Evolutionary conservation across 1,140 invertebrate species (phyloP).

Genomic region (Drosophila sp.): DNA sequence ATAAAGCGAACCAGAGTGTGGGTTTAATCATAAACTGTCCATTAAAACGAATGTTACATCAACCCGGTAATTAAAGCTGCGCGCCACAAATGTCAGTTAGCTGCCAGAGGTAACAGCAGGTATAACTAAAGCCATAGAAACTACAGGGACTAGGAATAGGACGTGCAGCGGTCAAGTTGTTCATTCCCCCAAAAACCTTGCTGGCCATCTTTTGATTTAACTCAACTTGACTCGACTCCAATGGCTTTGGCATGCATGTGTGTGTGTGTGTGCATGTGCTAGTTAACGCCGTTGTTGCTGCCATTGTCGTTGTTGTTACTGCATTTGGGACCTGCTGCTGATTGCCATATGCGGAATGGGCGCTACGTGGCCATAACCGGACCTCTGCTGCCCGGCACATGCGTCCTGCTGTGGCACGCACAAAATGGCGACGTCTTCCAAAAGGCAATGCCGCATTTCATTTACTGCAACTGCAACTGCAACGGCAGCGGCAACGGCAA

Average conservation of each 20-base stretch:
- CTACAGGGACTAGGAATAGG: slow-evolving; percentile 15
- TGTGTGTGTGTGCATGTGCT: slow-evolving; percentile 36
- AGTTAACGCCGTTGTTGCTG: slow-evolving; percentile 66
- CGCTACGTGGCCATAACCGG: slow-evolving; percentile 71
- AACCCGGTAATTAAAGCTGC: slow-evolving; percentile 74
- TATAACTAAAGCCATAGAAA: slow-evolving; percentile 10
- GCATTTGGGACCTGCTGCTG: slow-evolving; percentile 35
- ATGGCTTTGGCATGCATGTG: slow-evolving; percentile 10
- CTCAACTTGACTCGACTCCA: slow-evolving; percentile 1
- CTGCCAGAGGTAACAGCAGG: slow-evolving; percentile 33
- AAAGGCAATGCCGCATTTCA: slow-evolving; percentile 65
- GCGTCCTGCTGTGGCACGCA: slow-evolving; percentile 53
- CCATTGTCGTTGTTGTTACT: background rate
- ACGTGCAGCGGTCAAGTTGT: slow-evolving; percentile 26
- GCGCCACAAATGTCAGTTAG: slow-evolving; percentile 59
- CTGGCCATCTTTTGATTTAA: background rate
- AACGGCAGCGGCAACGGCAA: slow-evolving; percentile 21
- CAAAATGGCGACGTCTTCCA: slow-evolving; percentile 70
- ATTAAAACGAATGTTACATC: slow-evolving; percentile 73
- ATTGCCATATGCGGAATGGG: slow-evolving; percentile 71
- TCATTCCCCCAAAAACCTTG: slow-evolving; percentile 3
- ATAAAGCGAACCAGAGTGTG: background rate
- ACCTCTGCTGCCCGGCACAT: slow-evolving; percentile 12
- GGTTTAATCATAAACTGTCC: slow-evolving; percentile 39
- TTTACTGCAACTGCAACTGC: slow-evolving; percentile 56